These are phyloP conservation scores for Clarias magur DNA, from an alignment of 2,113 vertebrate species.

Conservation along the genomic window DNA sequence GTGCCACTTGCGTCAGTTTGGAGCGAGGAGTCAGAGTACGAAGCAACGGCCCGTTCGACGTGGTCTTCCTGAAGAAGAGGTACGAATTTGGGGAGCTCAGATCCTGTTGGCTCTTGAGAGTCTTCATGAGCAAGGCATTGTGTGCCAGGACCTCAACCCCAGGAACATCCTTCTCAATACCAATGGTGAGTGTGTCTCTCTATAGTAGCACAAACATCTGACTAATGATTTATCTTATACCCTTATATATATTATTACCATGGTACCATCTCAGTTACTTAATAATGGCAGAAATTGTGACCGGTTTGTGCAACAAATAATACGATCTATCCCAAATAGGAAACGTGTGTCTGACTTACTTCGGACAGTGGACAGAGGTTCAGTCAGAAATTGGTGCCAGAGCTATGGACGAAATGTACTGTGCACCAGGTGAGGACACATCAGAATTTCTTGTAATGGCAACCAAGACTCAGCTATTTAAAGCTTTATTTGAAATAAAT, in stretches of 20 bases:
- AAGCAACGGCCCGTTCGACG: slow-evolving; percentile 55
- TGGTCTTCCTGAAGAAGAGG: slow-evolving; percentile 81
- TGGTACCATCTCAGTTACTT: no score
- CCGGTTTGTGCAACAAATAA: background rate
- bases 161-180: slow-evolving; percentile 88
- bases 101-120: slow-evolving; percentile 88
- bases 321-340: slow-evolving; percentile 70
- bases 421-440: slow-evolving; percentile 84
- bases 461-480: background rate
- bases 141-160: slow-evolving; percentile 95
- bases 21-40: slow-evolving; percentile 31
- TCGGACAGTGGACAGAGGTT: slow-evolving; percentile 96
- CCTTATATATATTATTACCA: no score
- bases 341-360: slow-evolving; percentile 89
- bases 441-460: background rate
- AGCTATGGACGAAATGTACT: slow-evolving; percentile 86
- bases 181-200: slow-evolving; percentile 73
- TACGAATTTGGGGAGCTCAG: slow-evolving; percentile 89
- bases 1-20: slow-evolving; percentile 63
- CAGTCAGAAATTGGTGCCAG: slow-evolving; percentile 80
- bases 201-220: background rate
- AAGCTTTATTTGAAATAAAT: background rate
- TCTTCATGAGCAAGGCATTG: slow-evolving; percentile 91
- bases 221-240: background rate
- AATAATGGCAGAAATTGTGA: background rate